phyloP scores from a whole-genome alignment of 2,113 vertebrate species.

The Martes martes region DNA sequence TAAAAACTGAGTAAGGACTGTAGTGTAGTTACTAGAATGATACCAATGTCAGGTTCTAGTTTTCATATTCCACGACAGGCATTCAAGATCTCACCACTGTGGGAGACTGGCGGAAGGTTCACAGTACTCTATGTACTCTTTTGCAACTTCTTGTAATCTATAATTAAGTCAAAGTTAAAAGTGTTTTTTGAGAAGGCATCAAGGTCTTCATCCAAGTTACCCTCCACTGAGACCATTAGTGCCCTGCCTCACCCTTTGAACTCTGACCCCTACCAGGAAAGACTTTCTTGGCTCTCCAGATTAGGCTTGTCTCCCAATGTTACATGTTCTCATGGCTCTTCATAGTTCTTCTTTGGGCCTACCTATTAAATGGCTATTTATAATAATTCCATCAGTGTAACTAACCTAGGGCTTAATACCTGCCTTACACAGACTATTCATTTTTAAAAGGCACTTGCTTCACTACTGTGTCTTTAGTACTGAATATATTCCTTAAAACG shows the following conservation, averaged over 20 bases:
- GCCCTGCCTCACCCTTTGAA: neutral
- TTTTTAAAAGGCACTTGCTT: neutral
- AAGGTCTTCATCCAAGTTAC: neutral
- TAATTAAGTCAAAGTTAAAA: neutral
- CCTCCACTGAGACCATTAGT: neutral
- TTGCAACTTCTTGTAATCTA: neutral
- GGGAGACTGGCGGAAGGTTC: neutral
- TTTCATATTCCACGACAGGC: neutral
- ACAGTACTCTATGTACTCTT: neutral
- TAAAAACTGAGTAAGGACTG: neutral
- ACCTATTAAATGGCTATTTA: neutral
- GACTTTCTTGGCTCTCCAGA: neutral
- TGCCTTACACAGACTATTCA: neutral
- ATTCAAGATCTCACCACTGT: neutral
- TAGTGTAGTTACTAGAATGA: neutral
- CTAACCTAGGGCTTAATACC: neutral
- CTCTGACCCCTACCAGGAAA: neutral
- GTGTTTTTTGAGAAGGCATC: neutral
- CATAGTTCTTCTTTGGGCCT: neutral
- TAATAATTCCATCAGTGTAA: neutral
- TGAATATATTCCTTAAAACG: neutral
- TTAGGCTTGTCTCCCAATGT: neutral
- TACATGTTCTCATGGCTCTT: neutral
- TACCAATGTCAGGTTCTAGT: neutral
- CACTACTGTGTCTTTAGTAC: neutral